Conservation (phyloP, 2,797 vertebrate species). For the Ceryle rudis region DNA sequence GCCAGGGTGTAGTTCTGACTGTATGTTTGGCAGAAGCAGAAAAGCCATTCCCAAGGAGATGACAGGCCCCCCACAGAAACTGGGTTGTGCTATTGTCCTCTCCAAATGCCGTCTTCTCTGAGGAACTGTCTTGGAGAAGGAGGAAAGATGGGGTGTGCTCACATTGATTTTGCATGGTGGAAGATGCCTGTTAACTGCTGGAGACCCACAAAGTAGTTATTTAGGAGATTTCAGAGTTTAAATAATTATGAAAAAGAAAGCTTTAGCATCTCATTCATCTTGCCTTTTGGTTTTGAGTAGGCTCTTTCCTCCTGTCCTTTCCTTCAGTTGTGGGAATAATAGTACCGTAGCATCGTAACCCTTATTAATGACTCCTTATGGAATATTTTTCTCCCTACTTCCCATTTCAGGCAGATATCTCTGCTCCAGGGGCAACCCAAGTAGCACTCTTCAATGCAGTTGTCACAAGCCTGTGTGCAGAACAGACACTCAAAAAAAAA, state of each 20-base stretch:
- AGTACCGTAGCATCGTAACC: neutral
- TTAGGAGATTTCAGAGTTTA: neutral
- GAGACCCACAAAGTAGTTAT: neutral
- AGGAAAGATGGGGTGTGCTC: neutral
- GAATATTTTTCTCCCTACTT: neutral
- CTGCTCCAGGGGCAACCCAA: neutral
- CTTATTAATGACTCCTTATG: neutral
- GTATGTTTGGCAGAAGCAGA: neutral
- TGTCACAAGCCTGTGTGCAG: neutral
- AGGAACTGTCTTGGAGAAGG: neutral
- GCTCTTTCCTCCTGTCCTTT: neutral
- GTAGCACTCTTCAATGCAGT: neutral
- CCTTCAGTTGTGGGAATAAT: neutral
- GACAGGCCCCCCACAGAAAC: neutral
- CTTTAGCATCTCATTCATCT: neutral
- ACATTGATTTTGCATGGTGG: neutral
- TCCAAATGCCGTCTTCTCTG: neutral
- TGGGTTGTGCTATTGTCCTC: rapidly evolving
- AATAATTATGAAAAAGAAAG: neutral
- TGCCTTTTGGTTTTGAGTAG: neutral
- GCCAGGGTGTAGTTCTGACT: neutral
- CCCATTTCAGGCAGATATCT: neutral
- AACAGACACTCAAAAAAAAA: neutral
- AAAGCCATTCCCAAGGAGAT: neutral
- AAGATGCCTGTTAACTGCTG: neutral